Evolutionary conservation across 2,888 invertebrate species (phyloP), one percentile per base, ranked within the genome.

Genomic region (Eupithecia vulgata): DNA sequence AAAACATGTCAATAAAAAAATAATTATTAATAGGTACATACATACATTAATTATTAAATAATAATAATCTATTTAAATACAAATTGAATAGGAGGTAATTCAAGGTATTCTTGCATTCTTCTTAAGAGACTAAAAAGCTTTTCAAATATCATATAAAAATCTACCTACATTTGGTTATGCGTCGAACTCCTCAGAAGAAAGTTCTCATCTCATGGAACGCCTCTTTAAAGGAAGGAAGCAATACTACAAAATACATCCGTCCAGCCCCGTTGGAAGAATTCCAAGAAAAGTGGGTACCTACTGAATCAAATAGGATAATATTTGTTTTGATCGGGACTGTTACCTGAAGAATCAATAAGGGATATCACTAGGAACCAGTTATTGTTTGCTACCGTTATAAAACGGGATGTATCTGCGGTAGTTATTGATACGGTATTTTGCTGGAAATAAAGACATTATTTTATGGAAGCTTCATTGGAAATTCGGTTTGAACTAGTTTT

Each of bases 211-310:
- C 57, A 57, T 57, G 25, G 57, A 25, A 57, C 74, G 73, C 77
- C 74, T 78, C 79, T 79, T 62, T 57, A 13, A 75, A 82, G 89
- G 87, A 89, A 88, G 89, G 88, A 88, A 88, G 86, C 84, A 87
- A 87, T 87, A 88, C 85, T 82, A 78, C 82, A 74, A 81, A 83
- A 83, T 82, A 84, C 81, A 80, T 83, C 82, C 79, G 79, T 78
- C 82, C 83, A 76, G 78, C 82, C 87, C 79, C 65, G 69, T 88
- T 89, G 89, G 88, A 88, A 84, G 71, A 62, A 77, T 78, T 88
- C 89, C 89, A 89, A 85, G 73, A 71, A 75, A 66, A 75, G 37
- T 7, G 21, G 25, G 74, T 67, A 61, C 30, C 25, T 30, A 81
- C 75, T 81, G 85, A 87, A 85, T 88, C 86, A 86, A 84, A 86